Base-by-base conservation (phyloP, 2,888 invertebrate species). In the Orchesella flavescens region DNA sequence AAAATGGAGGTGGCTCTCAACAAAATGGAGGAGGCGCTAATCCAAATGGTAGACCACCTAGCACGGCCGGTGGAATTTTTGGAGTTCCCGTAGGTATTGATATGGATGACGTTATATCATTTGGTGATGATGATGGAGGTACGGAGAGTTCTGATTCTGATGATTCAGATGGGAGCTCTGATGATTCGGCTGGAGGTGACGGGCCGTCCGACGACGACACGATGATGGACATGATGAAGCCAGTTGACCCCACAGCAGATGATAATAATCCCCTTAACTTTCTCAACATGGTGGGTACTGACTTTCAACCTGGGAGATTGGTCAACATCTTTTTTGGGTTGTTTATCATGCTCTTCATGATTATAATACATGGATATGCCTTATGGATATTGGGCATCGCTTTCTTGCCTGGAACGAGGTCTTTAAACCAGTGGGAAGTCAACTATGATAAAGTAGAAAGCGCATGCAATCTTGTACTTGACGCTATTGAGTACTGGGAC, bases 311-410 rank as follows among this genome's bases (percentile, higher is more conserved):
- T 21, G 88, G 88, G 15, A 82, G 88, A 49, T 24, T 88, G 43
- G 88, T 88, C 53, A 88, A 88, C 71, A 88, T 88, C 10, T 88
- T 88, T 77, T 88, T 88, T 74, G 85, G 85, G 7, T 72, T 85
- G 23, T 85, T 88, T 23, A 78, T 88, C 49, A 84, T 88, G 85
- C 68, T 88, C 21, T 87, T 87, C 76, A 87, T 87, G 87, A 84
- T 87, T 61, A 85, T 88, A 9, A 55, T 75, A 15, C 88, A 88
- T 65, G 88, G 88, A 12, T 88, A 88, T 81, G 86, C 86, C 0
- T 76, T 88, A 74, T 88, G 88, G 88, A 87, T 87, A 19, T 82
- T 88, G 75, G 88, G 88, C 2, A 87, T 88, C 21, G 87, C 88
- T 17, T 88, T 85, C 81, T 82, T 88, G 15, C 88, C 88, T n/a